Base-by-base conservation (phyloP, 2,113 vertebrate genomes). In the Salminus brasiliensis region DNA sequence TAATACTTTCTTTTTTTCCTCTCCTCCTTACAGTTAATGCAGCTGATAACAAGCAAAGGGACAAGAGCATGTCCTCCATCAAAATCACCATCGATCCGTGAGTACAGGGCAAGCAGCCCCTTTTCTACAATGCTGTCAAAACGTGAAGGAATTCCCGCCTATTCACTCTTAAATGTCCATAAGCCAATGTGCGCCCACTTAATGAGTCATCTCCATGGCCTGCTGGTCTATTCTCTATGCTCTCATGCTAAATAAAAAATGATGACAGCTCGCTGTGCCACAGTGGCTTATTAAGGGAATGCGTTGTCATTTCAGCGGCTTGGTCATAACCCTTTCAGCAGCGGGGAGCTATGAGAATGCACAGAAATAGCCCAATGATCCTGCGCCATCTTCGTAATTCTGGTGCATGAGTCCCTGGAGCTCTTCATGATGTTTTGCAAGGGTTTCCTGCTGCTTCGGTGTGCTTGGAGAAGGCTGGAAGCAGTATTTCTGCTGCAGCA, bases 21-120 rank as follows among this genome's bases (percentile, higher is more conserved):
- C 88, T 81, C 88, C 91, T 92, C 84, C 36, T 6, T 21, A 25
- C 92, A 99, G 98, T 99, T 75, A 99, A 99, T 83, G 97, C 97
- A 76, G 97, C 98, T 78, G 98, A 99, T 90, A 99, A 99, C 93
- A 99, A 99, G 87, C 98, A 99, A 87, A 94, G 98, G 80, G 98
- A 99, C 93, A 99, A 99, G 93, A 97, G 96, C 89, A 99, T 99
- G 98, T 93, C 92, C 30, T 92, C 91, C 88, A 99, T 99, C 86
- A 98, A 99, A 94, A 95, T 99, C 93, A 97, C 92, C 89, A 95
- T 99, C 84, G 97, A 99, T 89, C 94, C 95, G 98, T 99, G 93
- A 98, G 97, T 98, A 92, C 77, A 39, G 4, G 9, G 32, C 6
- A 39, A 36, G n/a, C 45, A 23, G 0, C 7, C 34, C 30, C 23